phyloP scores from a whole-genome alignment of 2,113 vertebrate species.

The Antennarius striatus region DNA sequence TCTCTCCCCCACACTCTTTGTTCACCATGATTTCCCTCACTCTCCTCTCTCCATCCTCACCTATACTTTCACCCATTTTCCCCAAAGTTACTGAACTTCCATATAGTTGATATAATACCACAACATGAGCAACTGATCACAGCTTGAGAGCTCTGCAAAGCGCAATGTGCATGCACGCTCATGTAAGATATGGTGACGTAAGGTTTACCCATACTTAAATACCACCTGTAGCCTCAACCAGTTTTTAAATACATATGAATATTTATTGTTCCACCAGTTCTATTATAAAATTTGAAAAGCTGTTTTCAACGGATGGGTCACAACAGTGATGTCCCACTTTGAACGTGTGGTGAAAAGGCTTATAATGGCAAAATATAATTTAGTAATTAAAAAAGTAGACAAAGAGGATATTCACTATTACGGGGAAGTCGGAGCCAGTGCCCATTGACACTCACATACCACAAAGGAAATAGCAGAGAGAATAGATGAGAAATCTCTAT shows the following conservation, averaged over 20 bases:
- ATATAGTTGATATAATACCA: no score
- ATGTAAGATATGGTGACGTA: background rate
- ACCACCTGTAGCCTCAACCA: background rate
- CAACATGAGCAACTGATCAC: background rate
- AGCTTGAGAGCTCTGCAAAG: background rate
- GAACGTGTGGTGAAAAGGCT: background rate
- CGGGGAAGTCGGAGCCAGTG: no score
- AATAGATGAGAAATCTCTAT: no score
- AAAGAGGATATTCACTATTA: no score
- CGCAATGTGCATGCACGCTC: background rate
- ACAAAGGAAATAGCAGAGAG: no score
- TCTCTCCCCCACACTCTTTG: slow-evolving; percentile 5
- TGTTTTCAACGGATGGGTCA: background rate
- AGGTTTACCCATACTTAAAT: background rate
- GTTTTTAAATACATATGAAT: no score
- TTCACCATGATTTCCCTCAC: slow-evolving; percentile 15
- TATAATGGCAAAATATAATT: background rate
- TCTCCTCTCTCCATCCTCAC: slow-evolving; percentile 8
- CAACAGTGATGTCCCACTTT: background rate
- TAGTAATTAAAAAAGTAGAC: no score
- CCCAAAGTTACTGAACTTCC: accelerated
- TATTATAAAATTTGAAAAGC: no score
- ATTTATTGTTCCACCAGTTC: no score
- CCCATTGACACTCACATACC: no score
- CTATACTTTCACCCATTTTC: background rate